Evolutionary conservation across 2,797 vertebrate species (phyloP).

Genomic region (Hybognathus amarus): DNA sequence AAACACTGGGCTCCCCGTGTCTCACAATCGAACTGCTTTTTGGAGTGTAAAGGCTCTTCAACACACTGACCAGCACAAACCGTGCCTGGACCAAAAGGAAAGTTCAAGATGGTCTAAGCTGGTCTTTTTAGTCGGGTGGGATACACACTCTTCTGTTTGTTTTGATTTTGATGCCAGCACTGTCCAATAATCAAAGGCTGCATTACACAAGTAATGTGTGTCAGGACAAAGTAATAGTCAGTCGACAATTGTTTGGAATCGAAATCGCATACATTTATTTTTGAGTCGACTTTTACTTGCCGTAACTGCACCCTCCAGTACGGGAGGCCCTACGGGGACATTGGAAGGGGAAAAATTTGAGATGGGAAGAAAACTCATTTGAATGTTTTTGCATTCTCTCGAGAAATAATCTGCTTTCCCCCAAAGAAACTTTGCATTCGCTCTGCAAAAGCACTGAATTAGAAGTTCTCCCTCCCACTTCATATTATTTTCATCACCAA

Average conservation of each 20-base stretch:
- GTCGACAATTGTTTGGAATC: not conserved
- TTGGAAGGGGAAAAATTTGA: not conserved
- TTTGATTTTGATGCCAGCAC: not conserved
- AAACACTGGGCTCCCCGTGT: conserved; percentile 35
- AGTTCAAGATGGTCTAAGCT: conserved; percentile 14
- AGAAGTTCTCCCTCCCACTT: not conserved
- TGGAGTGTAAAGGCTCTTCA: conserved; percentile 43
- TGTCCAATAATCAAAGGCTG: not conserved
- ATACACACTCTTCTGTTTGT: not conserved
- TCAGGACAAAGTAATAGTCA: not conserved
- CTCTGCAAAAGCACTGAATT: not conserved
- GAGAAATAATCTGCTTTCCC: not conserved
- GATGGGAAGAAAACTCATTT: not conserved
- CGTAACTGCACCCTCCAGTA: conserved; percentile 61
- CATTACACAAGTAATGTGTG: not conserved
- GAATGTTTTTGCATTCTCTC: not conserved
- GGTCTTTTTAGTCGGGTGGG: not conserved
- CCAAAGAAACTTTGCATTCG: not conserved
- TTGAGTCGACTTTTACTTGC: conserved; percentile 66
- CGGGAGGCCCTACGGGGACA: not conserved
- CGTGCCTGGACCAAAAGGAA: not conserved
- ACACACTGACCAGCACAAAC: conserved; percentile 12
- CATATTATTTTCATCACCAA: not conserved
- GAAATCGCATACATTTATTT: not conserved
- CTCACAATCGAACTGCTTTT: not conserved